phyloP scores from a whole-genome alignment of 2,113 vertebrate genomes.

The Climacteris rufus region DNA sequence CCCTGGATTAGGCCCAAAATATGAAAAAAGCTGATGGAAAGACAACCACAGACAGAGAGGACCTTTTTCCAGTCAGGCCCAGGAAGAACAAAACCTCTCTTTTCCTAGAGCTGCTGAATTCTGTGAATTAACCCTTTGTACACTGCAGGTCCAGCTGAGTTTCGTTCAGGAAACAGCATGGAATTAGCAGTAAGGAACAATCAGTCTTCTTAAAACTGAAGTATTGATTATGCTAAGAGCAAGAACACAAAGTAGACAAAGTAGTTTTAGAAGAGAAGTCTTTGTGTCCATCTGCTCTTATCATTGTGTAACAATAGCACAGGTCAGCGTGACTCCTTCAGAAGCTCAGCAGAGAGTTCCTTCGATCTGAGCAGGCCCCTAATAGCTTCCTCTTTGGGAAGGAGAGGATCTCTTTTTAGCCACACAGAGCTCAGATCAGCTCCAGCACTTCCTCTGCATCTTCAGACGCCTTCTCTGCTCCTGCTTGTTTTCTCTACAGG shows the following conservation, averaged over 20 bases:
- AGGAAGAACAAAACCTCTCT: background rate
- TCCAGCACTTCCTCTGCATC: conserved; percentile 39
- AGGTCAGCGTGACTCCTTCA: background rate
- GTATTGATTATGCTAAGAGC: conserved; percentile 17
- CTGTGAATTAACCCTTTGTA: background rate
- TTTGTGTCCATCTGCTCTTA: background rate
- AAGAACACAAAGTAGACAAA: background rate
- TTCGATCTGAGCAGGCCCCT: background rate
- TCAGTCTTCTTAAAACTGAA: background rate
- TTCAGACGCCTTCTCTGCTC: background rate
- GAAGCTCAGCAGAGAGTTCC: background rate
- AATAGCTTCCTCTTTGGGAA: conserved; percentile 1
- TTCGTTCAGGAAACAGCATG: background rate
- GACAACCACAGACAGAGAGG: background rate
- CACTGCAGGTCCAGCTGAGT: background rate
- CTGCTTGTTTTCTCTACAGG: background rate
- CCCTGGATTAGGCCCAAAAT: background rate
- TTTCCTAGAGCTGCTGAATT: accelerated
- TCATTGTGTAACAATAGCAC: background rate
- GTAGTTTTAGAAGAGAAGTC: background rate
- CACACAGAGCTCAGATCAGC: background rate
- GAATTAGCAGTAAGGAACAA: background rate
- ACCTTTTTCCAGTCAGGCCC: background rate
- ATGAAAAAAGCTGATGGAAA: background rate
- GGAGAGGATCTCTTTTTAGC: conserved; percentile 19